Conservation (phyloP, 2,888 invertebrate species). For the Dolichopus griseipennis region DNA sequence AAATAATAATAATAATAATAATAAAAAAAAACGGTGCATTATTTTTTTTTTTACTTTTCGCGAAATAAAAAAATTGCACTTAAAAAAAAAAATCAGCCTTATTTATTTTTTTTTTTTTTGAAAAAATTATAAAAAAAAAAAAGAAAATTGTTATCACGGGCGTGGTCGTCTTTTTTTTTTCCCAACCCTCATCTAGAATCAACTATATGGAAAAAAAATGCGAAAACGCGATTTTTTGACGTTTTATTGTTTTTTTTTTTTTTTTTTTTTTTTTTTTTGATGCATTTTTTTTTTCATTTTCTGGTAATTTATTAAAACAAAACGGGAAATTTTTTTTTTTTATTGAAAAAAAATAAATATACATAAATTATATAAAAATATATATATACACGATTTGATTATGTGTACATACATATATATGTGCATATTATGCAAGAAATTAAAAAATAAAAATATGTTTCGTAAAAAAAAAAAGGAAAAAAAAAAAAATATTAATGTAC, state of each 20-base stretch:
- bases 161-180: not conserved
- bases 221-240: not conserved
- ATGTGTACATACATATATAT: too few species aligned
- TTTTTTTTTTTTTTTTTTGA: not conserved
- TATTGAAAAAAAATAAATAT: not conserved
- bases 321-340: not conserved
- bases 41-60: too few species aligned
- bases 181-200: not conserved
- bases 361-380: too few species aligned
- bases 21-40: not conserved
- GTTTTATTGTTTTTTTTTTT: not conserved
- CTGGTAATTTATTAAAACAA: conserved; percentile 3
- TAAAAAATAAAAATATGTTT: too few species aligned
- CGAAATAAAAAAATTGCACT: too few species aligned
- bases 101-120: too few species aligned
- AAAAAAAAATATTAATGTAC: too few species aligned
- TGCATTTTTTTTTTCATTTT: not conserved
- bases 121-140: not conserved
- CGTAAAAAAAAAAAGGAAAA: too few species aligned
- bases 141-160: not conserved
- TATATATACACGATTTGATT: too few species aligned
- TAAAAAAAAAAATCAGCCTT: not conserved
- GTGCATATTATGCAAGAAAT: too few species aligned
- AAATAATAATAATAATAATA: conserved; percentile 25
- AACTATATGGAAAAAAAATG: not conserved